Evolutionary conservation across 1,140 invertebrate species (phyloP), one percentile per base, ranked within the genome.

Genomic region (Eurosta solidaginis): DNA sequence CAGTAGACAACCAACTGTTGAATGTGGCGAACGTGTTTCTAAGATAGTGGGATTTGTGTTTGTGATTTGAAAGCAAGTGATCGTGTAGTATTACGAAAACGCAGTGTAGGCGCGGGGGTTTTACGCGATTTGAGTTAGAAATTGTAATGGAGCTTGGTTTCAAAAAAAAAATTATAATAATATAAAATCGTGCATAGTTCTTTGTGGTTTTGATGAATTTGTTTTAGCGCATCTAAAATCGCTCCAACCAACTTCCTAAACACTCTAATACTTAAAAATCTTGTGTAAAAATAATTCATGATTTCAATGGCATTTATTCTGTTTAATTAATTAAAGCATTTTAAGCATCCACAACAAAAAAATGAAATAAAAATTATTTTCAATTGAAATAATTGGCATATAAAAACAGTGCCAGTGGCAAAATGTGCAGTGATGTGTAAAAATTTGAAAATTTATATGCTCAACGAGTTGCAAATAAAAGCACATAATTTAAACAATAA

Each of bases 1-100:
- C 82, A 85, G 80, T 83, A 80, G 80, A 44, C 75, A 85, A 85
- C 83, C 83, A 85, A 85, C 83, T 85, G 83, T 85, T 85, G 83
- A 83, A 77, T 36, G 20, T 77, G 68, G 73, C 77, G 80, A 82
- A 80, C 80, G 79, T 68, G 59, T 68, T 68, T 29, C n/a, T 9
- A 22, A 68, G 59, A 22, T 9, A 44, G 54, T 45, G 10, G 17
- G 6, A n/a, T 22, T 10, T 44, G 49, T 12, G 74, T 10, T 1
- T 12, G 20, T 29, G 4, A 14, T 40, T 40, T 33, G 29, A 40
- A 42, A 68, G n/a, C 40, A 22, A n/a, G n/a, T n/a, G n/a, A n/a
- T n/a, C n/a, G n/a, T n/a, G n/a, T n/a, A n/a, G n/a, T n/a, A n/a
- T n/a, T n/a, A n/a, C n/a, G n/a, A n/a, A n/a, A n/a, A n/a, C n/a